Base-by-base conservation (phyloP, 2,888 invertebrate species). In the Lasius platythorax region DNA sequence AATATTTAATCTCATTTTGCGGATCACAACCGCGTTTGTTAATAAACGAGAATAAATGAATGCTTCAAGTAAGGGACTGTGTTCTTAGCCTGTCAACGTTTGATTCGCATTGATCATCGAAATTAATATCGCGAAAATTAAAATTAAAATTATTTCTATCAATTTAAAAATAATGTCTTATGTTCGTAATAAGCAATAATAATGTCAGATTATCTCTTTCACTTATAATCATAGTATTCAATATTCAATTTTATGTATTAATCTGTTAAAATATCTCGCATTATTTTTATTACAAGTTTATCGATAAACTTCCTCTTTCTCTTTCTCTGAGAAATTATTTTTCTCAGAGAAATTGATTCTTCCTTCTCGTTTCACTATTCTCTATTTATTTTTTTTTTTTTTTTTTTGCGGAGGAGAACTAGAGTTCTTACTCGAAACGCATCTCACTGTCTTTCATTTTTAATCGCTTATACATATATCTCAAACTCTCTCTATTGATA, bases 251-350 rank as follows among this genome's bases (percentile, higher is more conserved):
- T 12, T 74, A 3, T 12, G 15, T 6, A 6, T 74, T 12, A 30
- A 15, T 37, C n/a, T 6, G 4, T 46, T 8, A 53, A 53, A 12
- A 15, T n/a, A 18, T 30, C 53, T 37, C 15, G 15, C 4, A 56
- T 23, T 72, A 50, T 33, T 70, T 30, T 50, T 33, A 70, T 70
- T n/a, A 23, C 23, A 70, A 68, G 2, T 8, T 33, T 72, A 11
- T n/a, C 15, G 2, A 33, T 30, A 67, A 46, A 30, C 18, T 46
- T 1, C 5, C 37, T 37, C 37, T 37, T 1, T 37, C 37, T 37
- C 37, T 37, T 37, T 30, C 11, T 23, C 2, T 70, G 3, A 50
- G 11, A n/a, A 30, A 30, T 50, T 46, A 23, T 23, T 23, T 23
- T 23, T 23, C 23, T 23, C 23, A 23, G 23, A 23, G 23, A 70